phyloP scores from a whole-genome alignment of 2,888 invertebrate species.

The Suillia variegata region DNA sequence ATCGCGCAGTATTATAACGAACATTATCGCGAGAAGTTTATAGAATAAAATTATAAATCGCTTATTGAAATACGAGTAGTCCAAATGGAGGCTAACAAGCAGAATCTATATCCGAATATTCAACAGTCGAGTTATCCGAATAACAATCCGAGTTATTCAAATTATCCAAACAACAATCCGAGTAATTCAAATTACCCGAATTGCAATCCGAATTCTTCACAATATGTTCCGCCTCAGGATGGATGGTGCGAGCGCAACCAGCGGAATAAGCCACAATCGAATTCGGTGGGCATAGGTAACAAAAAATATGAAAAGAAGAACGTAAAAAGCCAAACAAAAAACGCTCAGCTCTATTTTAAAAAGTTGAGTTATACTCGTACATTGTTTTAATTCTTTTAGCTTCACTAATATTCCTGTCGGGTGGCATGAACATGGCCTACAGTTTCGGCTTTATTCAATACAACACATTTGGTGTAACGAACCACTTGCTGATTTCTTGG shows the following conservation, averaged over 20 bases:
- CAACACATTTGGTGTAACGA: slow-evolving; percentile 5
- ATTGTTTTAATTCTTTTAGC: slow-evolving; percentile 19
- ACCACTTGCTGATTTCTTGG: slow-evolving; percentile 42
- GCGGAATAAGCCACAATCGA: slow-evolving; percentile 34
- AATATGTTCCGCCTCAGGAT: neutral
- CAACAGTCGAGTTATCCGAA: too few species aligned
- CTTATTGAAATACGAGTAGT: neutral
- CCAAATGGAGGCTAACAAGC: neutral
- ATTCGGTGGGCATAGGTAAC: slow-evolving; percentile 34
- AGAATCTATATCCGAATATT: neutral
- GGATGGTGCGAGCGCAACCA: slow-evolving; percentile 27
- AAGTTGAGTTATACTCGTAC: too few species aligned
- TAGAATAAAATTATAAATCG: neutral
- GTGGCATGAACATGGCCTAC: slow-evolving; percentile 50
- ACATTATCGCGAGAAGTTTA: neutral
- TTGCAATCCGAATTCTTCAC: neutral
- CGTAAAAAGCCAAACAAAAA: too few species aligned
- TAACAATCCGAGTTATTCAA: neutral
- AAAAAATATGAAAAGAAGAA: neutral
- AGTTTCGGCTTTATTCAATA: slow-evolving; percentile 39
- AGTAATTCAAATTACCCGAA: neutral
- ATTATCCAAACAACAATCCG: slow-evolving; percentile 8
- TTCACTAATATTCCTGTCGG: slow-evolving; percentile 43
- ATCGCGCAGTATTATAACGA: neutral
- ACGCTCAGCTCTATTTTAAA: too few species aligned